Base-by-base conservation (phyloP, 2,797 vertebrate genomes). In the Alca torda region DNA sequence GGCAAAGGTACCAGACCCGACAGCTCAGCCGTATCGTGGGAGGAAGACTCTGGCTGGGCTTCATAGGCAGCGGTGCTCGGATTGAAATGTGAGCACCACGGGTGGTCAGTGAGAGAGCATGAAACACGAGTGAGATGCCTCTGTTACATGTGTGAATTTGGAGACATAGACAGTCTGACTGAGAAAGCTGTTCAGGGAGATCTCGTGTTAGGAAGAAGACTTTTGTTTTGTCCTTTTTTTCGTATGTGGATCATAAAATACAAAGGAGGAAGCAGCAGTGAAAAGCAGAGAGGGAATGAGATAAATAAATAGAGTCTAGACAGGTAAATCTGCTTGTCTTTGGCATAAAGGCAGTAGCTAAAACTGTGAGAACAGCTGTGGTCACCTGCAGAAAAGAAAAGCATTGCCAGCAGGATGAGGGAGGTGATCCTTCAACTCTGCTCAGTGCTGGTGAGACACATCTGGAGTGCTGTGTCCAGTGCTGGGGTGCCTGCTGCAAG, bases 11-110 rank as follows among this genome's bases (percentile, higher is more conserved):
- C 8, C 13, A 67, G 67, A 46, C 8, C 4, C 1, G 2, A 20
- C 31, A 50, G 31, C 51, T 77, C 23, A 54, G 7, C 7, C 9
- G 0, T 30, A 21, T 28, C 0, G 0, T 39, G 45, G 26, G 28
- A 88, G 17, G 23, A 67, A 56, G 45, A 1, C 1, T 45, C 25
- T 79, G 41, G 9, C 37, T 25, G 9, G 4, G 14, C 11, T 67
- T 6, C 14, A 61, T 30, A n/a, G 35, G 4, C 12, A 35, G n/a
- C 35, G 20, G 5, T 39, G 31, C 9, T 43, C 17, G 14, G 23
- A 19, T 20, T 70, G 56, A 90, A 65, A 70, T 68, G 15, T 37
- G 37, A n/a, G 31, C 35, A 28, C 4, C 16, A 7, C 0, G 3
- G 21, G 16, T 2, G 4, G 30, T 35, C 83, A 60, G 14, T 63